Evolutionary conservation across 1,140 invertebrate genomes (phyloP), one percentile per base, ranked within the genome.

Genomic region (Ptiloglossa arizonensis): DNA sequence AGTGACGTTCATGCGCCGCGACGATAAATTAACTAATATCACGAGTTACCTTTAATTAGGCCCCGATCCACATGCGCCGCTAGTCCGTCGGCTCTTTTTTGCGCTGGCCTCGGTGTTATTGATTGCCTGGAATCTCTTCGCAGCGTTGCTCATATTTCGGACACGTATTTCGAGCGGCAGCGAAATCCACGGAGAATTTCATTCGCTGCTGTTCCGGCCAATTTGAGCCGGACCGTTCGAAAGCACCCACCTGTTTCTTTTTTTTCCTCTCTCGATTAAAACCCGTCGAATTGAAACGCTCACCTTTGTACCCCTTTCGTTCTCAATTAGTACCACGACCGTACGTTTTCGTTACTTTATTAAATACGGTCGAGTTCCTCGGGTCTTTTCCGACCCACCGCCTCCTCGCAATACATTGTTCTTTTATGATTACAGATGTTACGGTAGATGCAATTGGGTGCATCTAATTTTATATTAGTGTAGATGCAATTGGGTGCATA

Each of bases 1-100:
- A 74, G 68, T 82, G 82, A 82, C 82, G 83, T 81, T 81, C 78
- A 78, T 72, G 73, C 57, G 74, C 63, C 29, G 38, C 66, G 38
- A 54, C 82, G 74, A 86, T 86, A 81, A 81, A 84, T 86, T 79
- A 81, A 79, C 79, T 73, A 86, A 86, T 86, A 84, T 74, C 74
- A 57, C 74, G 82, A 76, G 70, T 82, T 82, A 82, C 62, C 81
- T 82, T 80, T 85, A 82, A 78, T 85, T 83, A 80, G 72, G 35
- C 41, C 56, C 66, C 71, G 80, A 72, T 67, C 50, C 62, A 72
- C 68, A 54, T 52, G 62, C 52, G 46, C 60, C 72, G 63, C 46
- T 19, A 57, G 79, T n/a, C 17, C 22, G 35, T 13, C 9, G 15
- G 11, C n/a, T 2, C n/a, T n/a, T 24, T 35, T 62, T 62, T 13